Evolutionary conservation across 2,888 invertebrate genomes (phyloP).

Genomic region (Tetramorium bicarinatum): DNA sequence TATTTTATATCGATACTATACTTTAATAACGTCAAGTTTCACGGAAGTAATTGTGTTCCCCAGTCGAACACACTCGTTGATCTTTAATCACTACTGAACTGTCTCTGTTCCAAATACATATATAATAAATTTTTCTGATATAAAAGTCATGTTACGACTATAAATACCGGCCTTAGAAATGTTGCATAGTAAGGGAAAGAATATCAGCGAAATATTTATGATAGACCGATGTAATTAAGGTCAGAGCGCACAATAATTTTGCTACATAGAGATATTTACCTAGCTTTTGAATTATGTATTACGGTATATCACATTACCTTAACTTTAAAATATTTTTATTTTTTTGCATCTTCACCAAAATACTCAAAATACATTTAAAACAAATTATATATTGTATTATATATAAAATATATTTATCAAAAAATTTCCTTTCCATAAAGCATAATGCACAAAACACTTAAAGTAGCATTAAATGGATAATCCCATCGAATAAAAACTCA

Average conservation of each 20-base stretch:
- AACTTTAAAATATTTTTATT: not conserved
- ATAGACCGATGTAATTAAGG: not conserved
- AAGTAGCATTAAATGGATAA: not conserved
- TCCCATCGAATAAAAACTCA: not conserved
- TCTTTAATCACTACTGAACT: not conserved
- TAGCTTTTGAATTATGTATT: not conserved
- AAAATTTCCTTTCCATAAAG: not conserved
- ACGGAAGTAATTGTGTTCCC: not conserved
- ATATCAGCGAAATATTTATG: not conserved
- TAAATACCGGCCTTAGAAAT: not conserved
- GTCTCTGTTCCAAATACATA: not conserved
- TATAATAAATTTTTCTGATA: not conserved
- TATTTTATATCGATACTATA: not conserved
- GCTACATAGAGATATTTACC: not conserved
- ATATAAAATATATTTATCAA: not conserved
- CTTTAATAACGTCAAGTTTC: not conserved
- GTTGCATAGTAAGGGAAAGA: not conserved
- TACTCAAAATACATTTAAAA: not conserved
- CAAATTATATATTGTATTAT: not conserved
- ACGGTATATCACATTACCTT: not conserved
- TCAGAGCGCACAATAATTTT: not conserved
- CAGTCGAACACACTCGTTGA: not conserved
- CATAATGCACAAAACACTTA: not conserved
- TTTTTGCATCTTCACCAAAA: not conserved
- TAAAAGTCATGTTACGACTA: not conserved